Conservation (phyloP, 2,113 vertebrate genomes). For the Canis aureus region DNA sequence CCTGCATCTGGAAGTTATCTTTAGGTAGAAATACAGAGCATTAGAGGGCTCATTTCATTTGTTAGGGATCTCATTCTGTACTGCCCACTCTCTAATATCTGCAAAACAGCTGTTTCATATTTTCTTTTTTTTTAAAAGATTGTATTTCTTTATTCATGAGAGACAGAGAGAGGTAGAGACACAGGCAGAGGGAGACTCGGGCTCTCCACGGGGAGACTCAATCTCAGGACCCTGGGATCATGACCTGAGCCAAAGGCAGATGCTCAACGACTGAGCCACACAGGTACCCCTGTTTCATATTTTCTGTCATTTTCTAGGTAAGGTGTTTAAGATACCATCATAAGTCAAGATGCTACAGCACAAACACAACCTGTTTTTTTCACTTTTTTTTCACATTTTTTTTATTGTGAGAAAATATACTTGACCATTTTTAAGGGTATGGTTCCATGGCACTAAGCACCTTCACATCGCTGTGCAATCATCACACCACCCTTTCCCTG, state of each 20-base stretch:
- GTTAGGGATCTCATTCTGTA: fast-evolving
- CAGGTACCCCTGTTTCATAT: fast-evolving
- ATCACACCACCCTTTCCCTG: background rate
- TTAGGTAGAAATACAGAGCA: fast-evolving
- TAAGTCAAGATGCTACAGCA: fast-evolving
- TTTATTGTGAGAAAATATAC: background rate
- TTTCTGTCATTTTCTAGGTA: background rate
- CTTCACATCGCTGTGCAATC: background rate
- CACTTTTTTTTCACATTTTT: background rate
- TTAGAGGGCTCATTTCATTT: fast-evolving
- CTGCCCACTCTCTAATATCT: background rate
- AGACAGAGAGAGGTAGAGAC: too few relatives aligned
- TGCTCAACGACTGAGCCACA: too few relatives aligned
- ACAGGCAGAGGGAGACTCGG: too few relatives aligned
- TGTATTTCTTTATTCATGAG: too few relatives aligned
- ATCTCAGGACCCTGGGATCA: too few relatives aligned
- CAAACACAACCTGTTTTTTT: background rate
- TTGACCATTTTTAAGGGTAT: background rate
- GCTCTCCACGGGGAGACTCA: too few relatives aligned
- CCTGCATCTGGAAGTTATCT: fast-evolving
- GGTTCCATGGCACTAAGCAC: background rate
- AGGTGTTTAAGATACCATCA: background rate
- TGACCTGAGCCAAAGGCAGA: too few relatives aligned
- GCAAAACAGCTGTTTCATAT: fast-evolving
- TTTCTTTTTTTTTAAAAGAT: background rate